Conservation (phyloP, 2,888 invertebrate species). For the Hedychridium roseum region DNA sequence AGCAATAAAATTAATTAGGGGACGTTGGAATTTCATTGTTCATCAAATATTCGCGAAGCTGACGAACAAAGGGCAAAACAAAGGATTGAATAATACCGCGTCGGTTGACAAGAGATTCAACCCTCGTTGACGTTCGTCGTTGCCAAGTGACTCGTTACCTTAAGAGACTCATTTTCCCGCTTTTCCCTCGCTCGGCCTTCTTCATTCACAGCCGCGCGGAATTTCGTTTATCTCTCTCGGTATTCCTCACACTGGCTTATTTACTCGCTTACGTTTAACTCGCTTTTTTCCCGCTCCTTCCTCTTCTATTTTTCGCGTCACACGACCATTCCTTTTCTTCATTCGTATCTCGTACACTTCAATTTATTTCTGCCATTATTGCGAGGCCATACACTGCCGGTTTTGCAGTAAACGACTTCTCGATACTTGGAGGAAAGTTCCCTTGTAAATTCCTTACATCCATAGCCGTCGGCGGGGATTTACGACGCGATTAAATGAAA, state of each 20-base stretch:
- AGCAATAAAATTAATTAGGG: too few relatives aligned
- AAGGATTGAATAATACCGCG: slow-evolving; percentile 19
- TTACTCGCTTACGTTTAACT: slow-evolving; percentile 5
- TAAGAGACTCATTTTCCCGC: slow-evolving; percentile 42
- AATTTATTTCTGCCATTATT: too few relatives aligned
- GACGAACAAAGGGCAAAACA: too few relatives aligned
- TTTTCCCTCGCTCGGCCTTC: slow-evolving; percentile 8
- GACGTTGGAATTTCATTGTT: too few relatives aligned
- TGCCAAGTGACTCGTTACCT: slow-evolving; percentile 47
- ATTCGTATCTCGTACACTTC: not conserved
- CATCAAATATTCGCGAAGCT: too few relatives aligned
- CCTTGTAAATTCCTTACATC: too few relatives aligned
- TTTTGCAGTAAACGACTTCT: too few relatives aligned
- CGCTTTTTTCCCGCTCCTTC: not conserved
- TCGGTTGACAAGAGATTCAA: slow-evolving; percentile 22
- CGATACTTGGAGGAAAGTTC: too few relatives aligned
- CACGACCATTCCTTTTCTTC: slow-evolving; percentile 35
- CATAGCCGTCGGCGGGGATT: too few relatives aligned
- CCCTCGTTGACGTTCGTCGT: slow-evolving; percentile 23
- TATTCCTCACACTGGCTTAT: slow-evolving; percentile 12
- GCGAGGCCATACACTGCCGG: too few relatives aligned
- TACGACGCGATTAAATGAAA: too few relatives aligned
- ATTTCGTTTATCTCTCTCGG: slow-evolving; percentile 10
- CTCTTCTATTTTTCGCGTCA: not conserved
- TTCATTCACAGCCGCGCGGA: too few relatives aligned